phyloP scores from a whole-genome alignment of 35 echinoderm and acorn worm genomes.

The Heliocidaris erythrogramma region DNA sequence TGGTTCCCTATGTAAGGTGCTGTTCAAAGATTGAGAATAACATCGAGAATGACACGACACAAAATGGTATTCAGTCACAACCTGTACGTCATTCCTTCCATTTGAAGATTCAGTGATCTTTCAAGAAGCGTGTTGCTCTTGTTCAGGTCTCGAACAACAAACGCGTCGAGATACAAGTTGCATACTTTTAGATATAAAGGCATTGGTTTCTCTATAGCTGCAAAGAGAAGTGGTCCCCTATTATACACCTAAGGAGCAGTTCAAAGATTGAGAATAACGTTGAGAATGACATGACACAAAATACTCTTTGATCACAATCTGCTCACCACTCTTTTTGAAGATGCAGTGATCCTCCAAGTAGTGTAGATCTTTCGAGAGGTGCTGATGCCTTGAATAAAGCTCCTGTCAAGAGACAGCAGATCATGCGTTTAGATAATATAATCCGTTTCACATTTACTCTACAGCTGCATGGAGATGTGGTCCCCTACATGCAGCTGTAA shows the following conservation, averaged over 20 bases:
- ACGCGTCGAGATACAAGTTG: not conserved
- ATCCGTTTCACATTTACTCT: too few relatives aligned
- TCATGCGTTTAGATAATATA: too few relatives aligned
- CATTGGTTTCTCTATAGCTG: not conserved
- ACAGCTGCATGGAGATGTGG: too few relatives aligned
- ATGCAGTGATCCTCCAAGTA: too few relatives aligned
- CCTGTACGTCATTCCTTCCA: not conserved
- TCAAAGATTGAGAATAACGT: not conserved
- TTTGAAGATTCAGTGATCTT: not conserved
- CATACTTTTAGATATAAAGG: not conserved
- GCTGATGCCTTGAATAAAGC: too few relatives aligned
- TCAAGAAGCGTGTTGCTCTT: not conserved
- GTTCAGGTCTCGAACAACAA: not conserved
- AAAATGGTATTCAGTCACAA: not conserved
- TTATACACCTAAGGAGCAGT: not conserved
- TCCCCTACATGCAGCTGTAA: too few relatives aligned
- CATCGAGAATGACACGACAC: too few relatives aligned
- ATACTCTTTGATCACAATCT: not conserved
- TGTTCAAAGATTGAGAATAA: too few relatives aligned
- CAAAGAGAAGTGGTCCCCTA: not conserved
- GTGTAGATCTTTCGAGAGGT: too few relatives aligned
- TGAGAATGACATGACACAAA: not conserved
- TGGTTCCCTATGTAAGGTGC: too few relatives aligned
- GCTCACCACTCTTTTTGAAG: not conserved
- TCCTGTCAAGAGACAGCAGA: too few relatives aligned